Base-by-base conservation (phyloP, 2,888 invertebrate genomes). In the Leucania comma region DNA sequence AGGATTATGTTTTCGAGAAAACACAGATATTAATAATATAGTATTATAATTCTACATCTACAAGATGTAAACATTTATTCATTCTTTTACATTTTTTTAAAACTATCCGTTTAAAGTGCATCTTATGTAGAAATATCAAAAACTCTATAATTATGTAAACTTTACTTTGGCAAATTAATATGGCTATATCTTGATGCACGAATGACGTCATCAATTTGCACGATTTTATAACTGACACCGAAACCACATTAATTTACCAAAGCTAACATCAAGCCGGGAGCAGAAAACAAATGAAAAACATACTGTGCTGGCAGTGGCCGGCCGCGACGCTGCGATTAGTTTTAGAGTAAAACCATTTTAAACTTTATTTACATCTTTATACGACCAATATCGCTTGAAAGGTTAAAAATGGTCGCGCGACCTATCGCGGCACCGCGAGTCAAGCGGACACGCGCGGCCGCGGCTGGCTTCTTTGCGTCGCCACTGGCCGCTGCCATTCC, bases 51-150 rank as follows among this genome's bases (percentile, higher is more conserved):
- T 63, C 53, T 48, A 60, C 35, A 48, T 65, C 32, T 29, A 3
- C 3, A 3, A 22, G 50, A 22, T 62, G 35, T 35, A 60, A 60
- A n/a, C 26, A 26, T 35, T 60, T 63, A 35, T 58, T 17, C 17
- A 48, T 54, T 50, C 8, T 35, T 79, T 75, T 69, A 61, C 35
- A 77, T 56, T 68, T 60, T 72, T 63, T 38, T 65, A 14, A 59
- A 65, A 68, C 70, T 82, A 83, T 69, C 63, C 65, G 59, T 78
- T 75, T 72, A 80, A 75, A 74, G 78, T 79, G 75, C 76, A 68
- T 54, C 75, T 78, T 72, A 83, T 38, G 63, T 62, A 78, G 74
- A 75, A 66, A 65, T 68, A 64, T 64, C 46, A 75, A 75, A 78
- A 75, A 17, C 32, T 59, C 38, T 58, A 56, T 66, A 46, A 53